phyloP scores from a whole-genome alignment of 2,113 vertebrate species.

The Euleptes europaea region DNA sequence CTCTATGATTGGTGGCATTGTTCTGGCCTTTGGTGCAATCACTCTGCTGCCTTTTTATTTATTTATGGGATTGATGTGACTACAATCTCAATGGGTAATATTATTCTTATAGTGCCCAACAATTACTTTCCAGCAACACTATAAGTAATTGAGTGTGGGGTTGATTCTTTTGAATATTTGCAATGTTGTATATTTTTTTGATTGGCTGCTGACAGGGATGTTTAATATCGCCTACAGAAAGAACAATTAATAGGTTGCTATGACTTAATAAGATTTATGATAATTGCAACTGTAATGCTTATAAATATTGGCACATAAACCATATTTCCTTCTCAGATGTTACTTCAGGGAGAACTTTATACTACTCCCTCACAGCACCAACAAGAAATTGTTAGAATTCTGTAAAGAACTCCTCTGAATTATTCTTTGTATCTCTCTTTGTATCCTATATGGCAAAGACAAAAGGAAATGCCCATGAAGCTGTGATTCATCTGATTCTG shows the following conservation, averaged over 20 bases:
- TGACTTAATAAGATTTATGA: conserved; percentile 45
- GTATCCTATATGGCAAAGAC: conserved; percentile 37
- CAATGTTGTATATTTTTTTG: conserved; percentile 17
- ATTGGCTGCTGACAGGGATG: conserved; percentile 15
- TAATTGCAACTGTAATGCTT: conserved; percentile 34
- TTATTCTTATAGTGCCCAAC: conserved; percentile 34
- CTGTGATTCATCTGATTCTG: conserved; percentile 32
- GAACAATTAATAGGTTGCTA: conserved; percentile 28
- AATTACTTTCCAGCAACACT: conserved; percentile 50
- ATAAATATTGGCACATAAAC: conserved; percentile 41
- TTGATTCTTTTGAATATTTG: conserved; percentile 14
- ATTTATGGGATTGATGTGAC: background rate
- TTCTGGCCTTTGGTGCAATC: too few relatives aligned
- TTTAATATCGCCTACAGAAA: conserved; percentile 20
- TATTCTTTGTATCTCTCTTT: conserved; percentile 40
- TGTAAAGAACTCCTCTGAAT: conserved; percentile 46
- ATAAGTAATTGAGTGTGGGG: conserved; percentile 34
- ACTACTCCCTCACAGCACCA: conserved; percentile 32
- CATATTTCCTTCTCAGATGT: conserved; percentile 30
- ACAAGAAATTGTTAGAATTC: conserved; percentile 29
- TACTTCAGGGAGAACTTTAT: conserved; percentile 41
- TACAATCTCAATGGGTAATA: conserved; percentile 60
- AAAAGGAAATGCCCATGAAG: conserved; percentile 47
- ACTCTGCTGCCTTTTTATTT: too few relatives aligned
- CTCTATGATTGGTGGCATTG: too few relatives aligned